A percentile compares a stretch with the other conserved stretches of the same genome.
Evolutionary conservation across 2,113 vertebrate species (phyloP).

Genomic region (Petaurus breviceps): DNA sequence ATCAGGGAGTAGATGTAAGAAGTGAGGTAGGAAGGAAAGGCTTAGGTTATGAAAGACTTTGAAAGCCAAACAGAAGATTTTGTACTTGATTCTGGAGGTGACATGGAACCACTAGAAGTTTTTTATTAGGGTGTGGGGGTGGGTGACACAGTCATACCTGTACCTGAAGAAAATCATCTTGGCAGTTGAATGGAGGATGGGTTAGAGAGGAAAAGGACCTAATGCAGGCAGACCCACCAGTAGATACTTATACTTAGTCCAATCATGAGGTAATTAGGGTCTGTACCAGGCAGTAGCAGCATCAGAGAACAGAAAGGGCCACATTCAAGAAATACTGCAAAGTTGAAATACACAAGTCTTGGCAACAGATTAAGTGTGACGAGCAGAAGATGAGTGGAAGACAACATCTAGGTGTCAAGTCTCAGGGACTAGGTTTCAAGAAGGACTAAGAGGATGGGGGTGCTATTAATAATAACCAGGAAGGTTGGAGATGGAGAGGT

Average conservation of each 20-base stretch:
- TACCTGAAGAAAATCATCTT: background rate
- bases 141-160: too few species aligned
- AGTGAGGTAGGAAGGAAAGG: too few species aligned
- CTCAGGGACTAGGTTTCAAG: background rate
- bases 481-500: background rate
- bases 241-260: too few species aligned
- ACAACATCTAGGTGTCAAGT: background rate
- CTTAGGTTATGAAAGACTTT: too few species aligned
- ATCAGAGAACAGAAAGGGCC: background rate
- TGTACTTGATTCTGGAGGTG: too few species aligned
- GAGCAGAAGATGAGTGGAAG: background rate
- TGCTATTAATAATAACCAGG: accelerated
- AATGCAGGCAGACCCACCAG: background rate
- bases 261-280: background rate
- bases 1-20: too few species aligned
- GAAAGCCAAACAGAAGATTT: too few species aligned
- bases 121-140: too few species aligned
- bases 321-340: background rate
- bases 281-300: background rate
- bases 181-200: background rate
- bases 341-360: background rate
- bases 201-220: background rate
- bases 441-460: background rate
- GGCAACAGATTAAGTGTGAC: background rate
- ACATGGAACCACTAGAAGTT: too few species aligned